Evolutionary conservation across 2,888 invertebrate species (phyloP), one percentile per base, ranked within the genome.

Genomic region (Erpobdella octoculata): DNA sequence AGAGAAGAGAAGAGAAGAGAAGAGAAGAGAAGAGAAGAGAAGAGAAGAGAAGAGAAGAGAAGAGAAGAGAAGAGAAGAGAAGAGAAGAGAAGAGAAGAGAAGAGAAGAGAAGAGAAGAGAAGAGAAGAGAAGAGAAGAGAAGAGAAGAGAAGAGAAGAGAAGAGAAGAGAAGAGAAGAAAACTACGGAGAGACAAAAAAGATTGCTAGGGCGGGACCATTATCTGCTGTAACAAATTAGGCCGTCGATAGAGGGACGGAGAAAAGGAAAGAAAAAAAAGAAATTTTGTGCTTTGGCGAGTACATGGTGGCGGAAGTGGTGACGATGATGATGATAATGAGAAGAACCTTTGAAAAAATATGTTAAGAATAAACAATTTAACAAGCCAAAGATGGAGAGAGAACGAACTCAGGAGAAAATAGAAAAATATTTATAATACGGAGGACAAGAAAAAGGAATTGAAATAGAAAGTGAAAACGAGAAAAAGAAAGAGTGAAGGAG

Each of bases 401-500:
- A 59, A 12, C 12, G 46, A 41, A 41, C 12, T 12, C 12, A 59
- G 21, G 21, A 21, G 21, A 25, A 59, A 21, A 59, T 12, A 59
- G 12, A 59, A 12, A 25, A 21, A 59, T 12, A 59, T 12, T 18
- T 12, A 59, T 12, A 59, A 8, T n/a, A n/a, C n/a, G 38, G n/a
- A 59, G 61, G 21, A 18, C 12, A 46, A 69, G 58, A 69, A 37
- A 62, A 31, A 69, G 53, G 31, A 53, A 69, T 21, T n/a, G 69
- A 69, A 37, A 25, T 5, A 69, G 58, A 58, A 48, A 58, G 69
- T 53, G 69, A 58, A 31, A 62, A 41, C 48, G 69, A 62, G 33
- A 69, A 58, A 62, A 41, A 69, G 59, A 69, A 58, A 69, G 69
- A 69, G 69, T 48, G 2, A 69, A 53, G 36, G 69, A 69, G 9